Percentiles rank a stretch among this genome's conserved stretches.
Evolutionary conservation across 1,140 invertebrate genomes (phyloP).

Genomic region (Euura lappo): DNA sequence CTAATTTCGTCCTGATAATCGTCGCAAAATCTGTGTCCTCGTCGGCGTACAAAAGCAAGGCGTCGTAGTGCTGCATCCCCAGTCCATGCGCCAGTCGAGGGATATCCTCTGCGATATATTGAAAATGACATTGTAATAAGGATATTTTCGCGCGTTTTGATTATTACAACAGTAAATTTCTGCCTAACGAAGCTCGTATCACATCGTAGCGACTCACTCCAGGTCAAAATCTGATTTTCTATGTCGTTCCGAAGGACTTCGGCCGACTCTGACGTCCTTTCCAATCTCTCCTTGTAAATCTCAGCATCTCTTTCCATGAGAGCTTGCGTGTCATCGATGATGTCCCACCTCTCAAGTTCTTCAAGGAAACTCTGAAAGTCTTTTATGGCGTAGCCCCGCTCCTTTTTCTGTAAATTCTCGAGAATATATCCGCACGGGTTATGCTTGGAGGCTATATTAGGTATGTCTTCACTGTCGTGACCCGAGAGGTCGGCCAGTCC

Average conservation of each 20-base stretch:
- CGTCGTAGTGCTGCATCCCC: slow-evolving; percentile 68
- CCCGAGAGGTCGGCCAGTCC: slow-evolving; percentile 66
- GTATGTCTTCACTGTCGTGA: slow-evolving; percentile 56
- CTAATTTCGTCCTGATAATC: slow-evolving; percentile 67
- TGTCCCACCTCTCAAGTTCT: slow-evolving; percentile 71
- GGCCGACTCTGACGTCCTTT: slow-evolving; percentile 33
- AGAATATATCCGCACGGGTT: slow-evolving; percentile 65
- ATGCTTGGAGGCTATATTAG: slow-evolving; percentile 52
- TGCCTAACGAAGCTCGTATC: too few relatives aligned
- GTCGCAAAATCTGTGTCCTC: slow-evolving; percentile 70
- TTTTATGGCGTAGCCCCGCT: slow-evolving; percentile 55
- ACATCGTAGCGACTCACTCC: slow-evolving; percentile 42
- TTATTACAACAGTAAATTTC: too few relatives aligned
- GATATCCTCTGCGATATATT: slow-evolving; percentile 67
- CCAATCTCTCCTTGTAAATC: slow-evolving; percentile 40
- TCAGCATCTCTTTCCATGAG: slow-evolving; percentile 59
- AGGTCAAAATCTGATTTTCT: slow-evolving; percentile 43
- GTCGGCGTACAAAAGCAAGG: slow-evolving; percentile 74
- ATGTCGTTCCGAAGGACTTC: slow-evolving; percentile 29
- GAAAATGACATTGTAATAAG: slow-evolving; percentile 29
- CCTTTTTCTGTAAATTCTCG: slow-evolving; percentile 55
- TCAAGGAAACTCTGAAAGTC: slow-evolving; percentile 62
- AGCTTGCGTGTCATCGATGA: slow-evolving; percentile 65
- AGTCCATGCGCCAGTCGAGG: slow-evolving; percentile 57
- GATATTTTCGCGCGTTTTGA: slow-evolving; percentile 5